phyloP scores from a whole-genome alignment of 2,888 invertebrate genomes.

The Sisyra terminalis region DNA sequence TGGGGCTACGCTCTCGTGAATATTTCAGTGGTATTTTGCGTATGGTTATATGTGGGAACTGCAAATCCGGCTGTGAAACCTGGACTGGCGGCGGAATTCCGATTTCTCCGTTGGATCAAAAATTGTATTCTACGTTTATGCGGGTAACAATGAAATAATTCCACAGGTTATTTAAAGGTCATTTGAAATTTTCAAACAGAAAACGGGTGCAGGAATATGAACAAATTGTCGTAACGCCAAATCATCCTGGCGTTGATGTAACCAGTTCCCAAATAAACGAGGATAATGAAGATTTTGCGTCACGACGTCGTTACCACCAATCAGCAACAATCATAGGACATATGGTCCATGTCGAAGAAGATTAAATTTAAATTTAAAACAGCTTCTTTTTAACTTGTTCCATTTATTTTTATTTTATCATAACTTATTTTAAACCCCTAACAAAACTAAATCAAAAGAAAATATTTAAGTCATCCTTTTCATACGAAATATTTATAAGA shows the following conservation, averaged over 20 bases:
- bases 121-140: constrained; percentile 52
- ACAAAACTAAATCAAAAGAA: too few relatives aligned
- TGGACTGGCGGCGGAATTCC: constrained; percentile 70
- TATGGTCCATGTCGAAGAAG: constrained; percentile 35
- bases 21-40: constrained; percentile 60
- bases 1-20: constrained; percentile 84
- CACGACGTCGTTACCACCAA: constrained; percentile 84
- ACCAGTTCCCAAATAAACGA: constrained; percentile 81
- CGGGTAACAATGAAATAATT: constrained; percentile 60
- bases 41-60: constrained; percentile 90
- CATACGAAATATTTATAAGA: too few relatives aligned
- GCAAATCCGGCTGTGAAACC: constrained; percentile 93
- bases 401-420: too few relatives aligned
- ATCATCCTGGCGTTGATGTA: constrained; percentile 61
- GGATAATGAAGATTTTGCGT: constrained; percentile 89
- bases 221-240: constrained; percentile 71
- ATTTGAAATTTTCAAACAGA: too few relatives aligned
- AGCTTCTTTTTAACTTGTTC: too few relatives aligned
- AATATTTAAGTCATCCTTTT: too few relatives aligned
- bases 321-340: constrained; percentile 64
- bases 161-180: too few relatives aligned
- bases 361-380: constrained; percentile 8
- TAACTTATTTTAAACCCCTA: too few relatives aligned
- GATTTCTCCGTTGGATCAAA: constrained; percentile 64
- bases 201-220: constrained; percentile 68